Base-by-base conservation (phyloP, 2,888 invertebrate genomes). In the Cantharis rufa region DNA sequence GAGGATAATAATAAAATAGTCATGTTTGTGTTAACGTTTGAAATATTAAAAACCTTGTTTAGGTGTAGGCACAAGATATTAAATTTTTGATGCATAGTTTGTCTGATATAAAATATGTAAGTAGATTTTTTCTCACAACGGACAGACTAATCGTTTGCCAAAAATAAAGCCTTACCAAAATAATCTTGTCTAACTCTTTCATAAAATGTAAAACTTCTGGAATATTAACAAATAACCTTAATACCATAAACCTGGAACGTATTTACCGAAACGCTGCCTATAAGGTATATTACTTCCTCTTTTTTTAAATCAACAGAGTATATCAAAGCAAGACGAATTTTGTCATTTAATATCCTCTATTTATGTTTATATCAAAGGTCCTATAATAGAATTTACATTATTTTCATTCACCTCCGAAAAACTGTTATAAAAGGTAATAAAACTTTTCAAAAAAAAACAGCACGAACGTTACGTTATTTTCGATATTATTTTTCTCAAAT, bases 391-490 rank as follows among this genome's bases (percentile, higher is more conserved):
- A n/a, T 48, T 48, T 48, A 48, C 48, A 48, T 48, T 72, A 69
- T 74, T 74, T 69, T 63, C 74, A 32, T 74, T 74, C 62, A 69
- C 27, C 66, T 71, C 74, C 13, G 64, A 62, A 66, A 32, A 66
- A 32, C 63, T 68, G 66, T 70, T 71, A 70, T 70, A 64, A 75
- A 70, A 66, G 70, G 66, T 71, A 75, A 71, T 75, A 64, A 64
- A 75, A 74, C 69, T 74, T 69, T 74, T 66, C 66, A 64, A 66
- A 66, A 75, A n/a, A 75, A 75, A 61, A 70, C 70, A 75, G 70
- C 74, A 75, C 70, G 66, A 75, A 75, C 66, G 64, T 61, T 32
- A 61, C 66, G 21, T 75, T 70, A 70, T 75, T 62, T 64, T 70
- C 64, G 61, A 75, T 63, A 75, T 75, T 70, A 66, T 70, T 70